Evolutionary conservation across 1,140 invertebrate genomes (phyloP).

Genomic region (Zaprionus tsacasi): DNA sequence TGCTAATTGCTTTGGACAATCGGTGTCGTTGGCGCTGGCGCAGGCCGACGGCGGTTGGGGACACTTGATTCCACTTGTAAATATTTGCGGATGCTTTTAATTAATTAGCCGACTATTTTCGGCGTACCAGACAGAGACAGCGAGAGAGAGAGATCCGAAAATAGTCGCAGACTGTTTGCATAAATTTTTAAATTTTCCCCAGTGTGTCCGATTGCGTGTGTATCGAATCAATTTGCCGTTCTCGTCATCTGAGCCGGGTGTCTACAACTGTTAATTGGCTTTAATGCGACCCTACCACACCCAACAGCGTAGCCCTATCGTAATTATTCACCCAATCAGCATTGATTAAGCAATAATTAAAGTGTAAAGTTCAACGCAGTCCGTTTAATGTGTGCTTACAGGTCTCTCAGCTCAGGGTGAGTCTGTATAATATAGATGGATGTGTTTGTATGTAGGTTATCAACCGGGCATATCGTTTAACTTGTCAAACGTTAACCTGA

Average conservation of each 20-base stretch:
- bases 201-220: neutral
- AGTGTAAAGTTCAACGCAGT: slow-evolving; percentile 36
- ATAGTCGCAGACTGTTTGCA: slow-evolving; percentile 16
- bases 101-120: slow-evolving; percentile 17
- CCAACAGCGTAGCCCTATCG: neutral
- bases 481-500: slow-evolving; percentile 11
- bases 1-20: slow-evolving; percentile 24
- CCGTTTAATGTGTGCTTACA: neutral
- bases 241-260: slow-evolving; percentile 1
- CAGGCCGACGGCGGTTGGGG: neutral
- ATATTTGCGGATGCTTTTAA: slow-evolving; percentile 6
- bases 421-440: neutral
- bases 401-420: neutral
- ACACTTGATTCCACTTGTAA: slow-evolving; percentile 3
- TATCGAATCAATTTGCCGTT: slow-evolving; percentile 4
- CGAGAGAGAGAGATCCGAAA: neutral
- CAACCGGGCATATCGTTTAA: neutral
- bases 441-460: neutral
- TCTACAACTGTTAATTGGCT: slow-evolving; percentile 7
- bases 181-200: neutral
- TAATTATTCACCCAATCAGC: slow-evolving; percentile 61
- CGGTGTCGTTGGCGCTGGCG: neutral
- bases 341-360: slow-evolving; percentile 56
- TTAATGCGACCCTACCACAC: neutral
- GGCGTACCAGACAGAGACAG: neutral